phyloP scores from a whole-genome alignment of 2,113 vertebrate genomes.

The Tenebrosternarchus preto region DNA sequence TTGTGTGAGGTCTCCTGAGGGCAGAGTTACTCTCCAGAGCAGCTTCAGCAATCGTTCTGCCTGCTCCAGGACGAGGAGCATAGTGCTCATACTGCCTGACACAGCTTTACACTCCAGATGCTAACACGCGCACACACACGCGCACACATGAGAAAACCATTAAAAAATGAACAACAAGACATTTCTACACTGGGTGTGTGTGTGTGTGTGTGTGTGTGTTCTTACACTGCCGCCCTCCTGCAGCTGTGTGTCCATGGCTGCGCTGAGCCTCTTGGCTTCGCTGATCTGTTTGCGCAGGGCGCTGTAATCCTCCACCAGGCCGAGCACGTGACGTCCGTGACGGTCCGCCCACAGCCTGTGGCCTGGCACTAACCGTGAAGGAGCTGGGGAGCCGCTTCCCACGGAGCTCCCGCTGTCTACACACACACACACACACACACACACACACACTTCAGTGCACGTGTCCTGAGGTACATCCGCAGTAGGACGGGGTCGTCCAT shows the following conservation, averaged over 20 bases:
- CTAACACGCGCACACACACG: conserved; percentile 59
- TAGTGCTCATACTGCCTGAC: conserved; percentile 69
- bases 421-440: conserved; percentile 33
- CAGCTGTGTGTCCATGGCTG: conserved; percentile 73
- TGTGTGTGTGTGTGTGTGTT: conserved; percentile 2
- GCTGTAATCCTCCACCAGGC: conserved; percentile 84
- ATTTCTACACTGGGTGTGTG: no score
- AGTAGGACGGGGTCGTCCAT: background rate
- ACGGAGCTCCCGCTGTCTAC: conserved; percentile 72
- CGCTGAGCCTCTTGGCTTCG: conserved; percentile 77
- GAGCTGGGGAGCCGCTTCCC: conserved; percentile 58
- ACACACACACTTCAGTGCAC: no score
- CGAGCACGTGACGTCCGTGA: conserved; percentile 81
- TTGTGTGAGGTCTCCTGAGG: conserved; percentile 58
- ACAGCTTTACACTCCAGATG: conserved; percentile 66
- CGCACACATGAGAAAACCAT: background rate
- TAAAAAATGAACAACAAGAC: background rate
- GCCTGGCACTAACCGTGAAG: conserved; percentile 75
- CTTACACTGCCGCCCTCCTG: conserved; percentile 69
- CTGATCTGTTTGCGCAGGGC: conserved; percentile 84
- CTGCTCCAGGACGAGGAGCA: conserved; percentile 85
- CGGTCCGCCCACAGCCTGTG: conserved; percentile 81
- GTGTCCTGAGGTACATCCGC: no score
- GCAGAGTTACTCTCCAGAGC: conserved; percentile 89
- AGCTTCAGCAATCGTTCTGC: conserved; percentile 82